phyloP scores from a whole-genome alignment of 2,888 invertebrate species.

The Nowickia ferox region DNA sequence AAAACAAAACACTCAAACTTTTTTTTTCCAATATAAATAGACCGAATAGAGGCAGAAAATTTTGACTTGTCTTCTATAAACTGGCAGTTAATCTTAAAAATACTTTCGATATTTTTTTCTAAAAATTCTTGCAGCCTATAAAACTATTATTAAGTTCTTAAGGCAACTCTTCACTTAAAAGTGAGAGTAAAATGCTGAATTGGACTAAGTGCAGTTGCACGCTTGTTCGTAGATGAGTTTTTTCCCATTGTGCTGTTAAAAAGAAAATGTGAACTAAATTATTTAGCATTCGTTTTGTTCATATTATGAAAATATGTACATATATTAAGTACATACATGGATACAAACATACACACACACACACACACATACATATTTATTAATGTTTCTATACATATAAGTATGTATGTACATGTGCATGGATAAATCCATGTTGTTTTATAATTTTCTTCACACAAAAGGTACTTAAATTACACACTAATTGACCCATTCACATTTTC shows the following conservation, averaged over 20 bases:
- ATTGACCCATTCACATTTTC: constrained; percentile 60
- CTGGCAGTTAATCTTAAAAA: neutral
- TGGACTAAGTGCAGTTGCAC: constrained; percentile 21
- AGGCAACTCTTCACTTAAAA: constrained; percentile 60
- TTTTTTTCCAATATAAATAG: too few relatives aligned
- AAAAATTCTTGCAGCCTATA: neutral
- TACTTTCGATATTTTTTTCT: constrained; percentile 1
- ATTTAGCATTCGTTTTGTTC: constrained; percentile 30
- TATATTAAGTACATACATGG: constrained; percentile 32
- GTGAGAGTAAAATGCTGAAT: constrained; percentile 55
- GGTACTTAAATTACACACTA: constrained; percentile 64
- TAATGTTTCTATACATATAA: neutral
- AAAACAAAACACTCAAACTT: too few relatives aligned
- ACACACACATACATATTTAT: neutral
- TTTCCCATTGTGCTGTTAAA: constrained; percentile 47
- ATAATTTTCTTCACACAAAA: constrained; percentile 56
- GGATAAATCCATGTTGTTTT: constrained; percentile 46
- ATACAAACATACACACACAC: constrained; percentile 1
- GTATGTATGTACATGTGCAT: neutral
- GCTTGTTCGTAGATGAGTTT: constrained; percentile 41
- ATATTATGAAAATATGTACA: constrained; percentile 50
- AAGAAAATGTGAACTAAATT: constrained; percentile 50
- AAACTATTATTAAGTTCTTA: constrained; percentile 13
- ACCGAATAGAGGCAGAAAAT: too few relatives aligned
- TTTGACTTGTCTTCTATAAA: too few relatives aligned